Evolutionary conservation across 2,797 vertebrate genomes (phyloP).

Genomic region (Epinephelus awoara): DNA sequence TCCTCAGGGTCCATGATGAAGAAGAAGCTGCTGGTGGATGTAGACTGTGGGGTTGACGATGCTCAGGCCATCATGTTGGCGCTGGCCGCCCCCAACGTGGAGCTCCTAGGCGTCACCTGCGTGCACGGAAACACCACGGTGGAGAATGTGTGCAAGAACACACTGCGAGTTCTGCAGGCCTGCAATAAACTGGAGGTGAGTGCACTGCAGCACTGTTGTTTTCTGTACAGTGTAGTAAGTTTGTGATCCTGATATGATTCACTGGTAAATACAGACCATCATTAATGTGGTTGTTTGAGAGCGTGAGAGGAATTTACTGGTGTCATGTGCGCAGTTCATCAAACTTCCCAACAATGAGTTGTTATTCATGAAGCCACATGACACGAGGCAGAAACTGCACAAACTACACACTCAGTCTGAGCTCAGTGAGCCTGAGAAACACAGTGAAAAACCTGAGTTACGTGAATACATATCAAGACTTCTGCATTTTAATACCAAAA

Average conservation of each 20-base stretch:
- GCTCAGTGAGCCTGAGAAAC: not conserved
- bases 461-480: not conserved
- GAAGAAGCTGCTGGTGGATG: slow-evolving; percentile 83
- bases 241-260: not conserved
- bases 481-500: not conserved
- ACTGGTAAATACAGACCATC: not conserved
- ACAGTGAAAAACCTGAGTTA: not conserved
- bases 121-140: slow-evolving; percentile 84
- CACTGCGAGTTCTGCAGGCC: slow-evolving; percentile 81
- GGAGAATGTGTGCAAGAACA: slow-evolving; percentile 87
- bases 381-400: not conserved
- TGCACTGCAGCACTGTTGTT: not conserved
- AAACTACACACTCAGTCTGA: not conserved
- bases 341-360: slow-evolving; percentile 9
- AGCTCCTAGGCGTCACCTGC: slow-evolving; percentile 86
- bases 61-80: slow-evolving; percentile 88
- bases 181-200: slow-evolving; percentile 82
- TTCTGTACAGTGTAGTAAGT: not conserved
- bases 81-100: slow-evolving; percentile 75
- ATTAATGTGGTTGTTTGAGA: not conserved
- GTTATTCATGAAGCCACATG: slow-evolving; percentile 37
- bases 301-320: slow-evolving; percentile 1
- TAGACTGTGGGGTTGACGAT: slow-evolving; percentile 85
- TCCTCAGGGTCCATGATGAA: slow-evolving; percentile 67
- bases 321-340: slow-evolving; percentile 9